A percentile compares a stretch with the other conserved stretches of the same genome.
Evolutionary conservation across 2,888 invertebrate species (phyloP).

Genomic region (Drosophila lacicola): DNA sequence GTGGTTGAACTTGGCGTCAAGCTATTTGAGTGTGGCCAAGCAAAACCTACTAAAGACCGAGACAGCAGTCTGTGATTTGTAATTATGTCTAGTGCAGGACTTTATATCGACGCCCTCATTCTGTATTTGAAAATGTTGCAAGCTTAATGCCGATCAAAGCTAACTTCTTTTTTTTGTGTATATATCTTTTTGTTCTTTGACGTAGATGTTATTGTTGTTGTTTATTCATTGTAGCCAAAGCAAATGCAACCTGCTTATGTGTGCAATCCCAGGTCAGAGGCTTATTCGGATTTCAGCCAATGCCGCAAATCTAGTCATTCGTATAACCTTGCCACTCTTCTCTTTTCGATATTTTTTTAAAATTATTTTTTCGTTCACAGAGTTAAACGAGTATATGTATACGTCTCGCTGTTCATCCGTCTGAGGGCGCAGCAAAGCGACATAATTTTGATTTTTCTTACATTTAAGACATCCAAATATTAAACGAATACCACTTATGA

Average conservation of each 20-base stretch:
- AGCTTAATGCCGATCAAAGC: constrained; percentile 22
- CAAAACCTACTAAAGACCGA: constrained; percentile 30
- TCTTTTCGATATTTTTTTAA: constrained; percentile 2
- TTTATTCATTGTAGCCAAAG: constrained; percentile 16
- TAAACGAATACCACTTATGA: too few relatives aligned
- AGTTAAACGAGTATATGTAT: too few relatives aligned
- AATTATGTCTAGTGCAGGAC: constrained; percentile 57
- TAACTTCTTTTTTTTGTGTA: constrained; percentile 13
- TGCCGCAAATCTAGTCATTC: constrained; percentile 44
- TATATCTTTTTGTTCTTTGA: constrained; percentile 13
- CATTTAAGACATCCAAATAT: too few relatives aligned
- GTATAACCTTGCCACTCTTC: constrained; percentile 29
- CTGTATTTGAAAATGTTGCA: constrained; percentile 42
- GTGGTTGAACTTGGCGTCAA: constrained; percentile 62
- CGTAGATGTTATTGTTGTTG: constrained; percentile 5
- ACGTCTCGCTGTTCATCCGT: too few relatives aligned
- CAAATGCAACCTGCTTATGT: constrained; percentile 66
- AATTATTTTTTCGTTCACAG: too few relatives aligned
- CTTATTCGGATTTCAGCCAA: constrained; percentile 53
- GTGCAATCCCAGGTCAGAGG: constrained; percentile 65
- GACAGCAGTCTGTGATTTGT: constrained; percentile 61
- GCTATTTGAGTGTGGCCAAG: constrained; percentile 67
- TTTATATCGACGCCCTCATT: constrained; percentile 41
- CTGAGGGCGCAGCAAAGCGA: too few relatives aligned
- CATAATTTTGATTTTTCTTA: too few relatives aligned